Evolutionary conservation across 2,888 invertebrate species (phyloP), one percentile per base, ranked within the genome.

Genomic region (Trypoxylon attenuatum): DNA sequence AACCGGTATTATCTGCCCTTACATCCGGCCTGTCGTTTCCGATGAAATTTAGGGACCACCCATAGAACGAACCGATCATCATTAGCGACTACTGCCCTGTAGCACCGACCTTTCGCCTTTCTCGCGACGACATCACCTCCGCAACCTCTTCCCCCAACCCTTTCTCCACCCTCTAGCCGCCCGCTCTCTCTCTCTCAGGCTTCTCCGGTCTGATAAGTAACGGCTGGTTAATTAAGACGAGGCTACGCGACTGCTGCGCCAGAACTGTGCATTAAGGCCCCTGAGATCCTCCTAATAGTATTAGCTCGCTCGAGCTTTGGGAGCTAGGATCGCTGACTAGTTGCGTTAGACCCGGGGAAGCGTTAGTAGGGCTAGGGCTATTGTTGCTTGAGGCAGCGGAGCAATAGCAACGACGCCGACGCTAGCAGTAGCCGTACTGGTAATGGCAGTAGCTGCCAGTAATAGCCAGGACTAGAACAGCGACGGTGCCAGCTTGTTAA

Each of bases 1-100:
- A 76, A 51, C 73, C 65, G 41, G 59, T 63, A 69, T 74, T 76
- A 73, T 62, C 73, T 63, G 65, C 54, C 69, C 58, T 63, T 73
- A 54, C 56, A 64, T 69, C 59, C 69, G 59, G 71, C 47, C 71
- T 74, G 55, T 61, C 65, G 56, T 74, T 70, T 58, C 61, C 56
- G 55, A 27, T n/a, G 39, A 59, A 70, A 70, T 62, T 58, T 71
- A 70, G 58, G 43, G 65, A 58, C n/a, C n/a, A n/a, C 33, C 58
- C 39, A 23, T 45, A 29, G 57, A 58, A n/a, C n/a, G n/a, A n/a
- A 70, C 58, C 63, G 69, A 61, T 72, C 65, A 57, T 72, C 72
- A 68, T 65, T 68, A 68, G 57, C 61, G 55, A 59, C 52, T 71
- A 61, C 39, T 42, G 52, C 39, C n/a, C n/a, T n/a, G n/a, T n/a